Evolutionary conservation across 1,140 invertebrate genomes (phyloP), one percentile per base, ranked within the genome.

Genomic region (Sipha flava): DNA sequence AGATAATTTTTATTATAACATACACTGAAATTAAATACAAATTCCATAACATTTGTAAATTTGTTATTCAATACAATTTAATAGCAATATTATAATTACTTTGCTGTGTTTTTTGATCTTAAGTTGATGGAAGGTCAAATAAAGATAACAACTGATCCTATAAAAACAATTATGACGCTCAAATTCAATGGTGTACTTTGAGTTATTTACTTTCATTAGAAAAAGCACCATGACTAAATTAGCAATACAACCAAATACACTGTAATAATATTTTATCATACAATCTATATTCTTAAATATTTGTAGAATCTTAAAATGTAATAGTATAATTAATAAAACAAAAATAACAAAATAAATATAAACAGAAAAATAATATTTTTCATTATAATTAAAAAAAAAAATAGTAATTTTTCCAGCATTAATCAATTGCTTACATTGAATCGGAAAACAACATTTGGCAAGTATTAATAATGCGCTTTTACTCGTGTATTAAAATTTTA

Each of bases 391-490:
- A 62, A 62, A 62, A n/a, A 7, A 66, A 37, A 64, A 66, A 40
- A 66, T 37, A 68, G 7, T 45, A 45, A 29, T 45, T 68, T 9
- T 23, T 68, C 3, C 59, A 10, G 31, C 9, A 37, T 64, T n/a
- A 31, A 31, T 31, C 18, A 68, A 64, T 64, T 1, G 12, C 16
- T 34, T 12, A 64, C 21, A 43, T 43, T 26, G 45, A 43, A 68
- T 45, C 29, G 12, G 1, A 68, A 66, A 68, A 68, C 43, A 45
- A 29, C 40, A 29, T 43, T 34, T 26, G 49, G 49, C 72, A 77
- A 57, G 49, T 77, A 54, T 77, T 77, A 37, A 73, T 66, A 77
- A 16, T 77, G 47, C 29, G 34, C 37, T 54, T 62, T 73, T 73
- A 73, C 49, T 73, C 47, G 7, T 26, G 31, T 40, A 59, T 52